These are phyloP conservation scores for Drosophila bunnanda DNA, from an alignment of 2,888 invertebrate species.

Conservation along the genomic window DNA sequence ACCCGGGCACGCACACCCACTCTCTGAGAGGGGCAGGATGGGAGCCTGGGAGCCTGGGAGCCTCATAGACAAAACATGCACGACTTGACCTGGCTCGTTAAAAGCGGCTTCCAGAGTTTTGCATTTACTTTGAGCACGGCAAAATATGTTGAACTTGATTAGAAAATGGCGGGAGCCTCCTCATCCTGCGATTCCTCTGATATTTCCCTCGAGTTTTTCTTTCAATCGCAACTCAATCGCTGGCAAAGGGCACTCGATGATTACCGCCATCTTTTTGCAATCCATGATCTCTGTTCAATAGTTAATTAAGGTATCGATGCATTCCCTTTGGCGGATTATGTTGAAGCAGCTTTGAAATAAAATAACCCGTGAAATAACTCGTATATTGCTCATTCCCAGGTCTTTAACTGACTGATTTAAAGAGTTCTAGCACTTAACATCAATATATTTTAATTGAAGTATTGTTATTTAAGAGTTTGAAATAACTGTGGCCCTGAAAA, in stretches of 20 bases:
- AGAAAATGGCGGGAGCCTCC: conserved; percentile 33
- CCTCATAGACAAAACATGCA: conserved; percentile 21
- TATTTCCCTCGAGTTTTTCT: neutral
- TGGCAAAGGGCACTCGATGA: conserved; percentile 26
- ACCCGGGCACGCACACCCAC: neutral
- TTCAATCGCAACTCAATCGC: conserved; percentile 39
- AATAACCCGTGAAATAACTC: too few species aligned
- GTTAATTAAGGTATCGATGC: conserved; percentile 55
- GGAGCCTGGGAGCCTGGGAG: neutral
- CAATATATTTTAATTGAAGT: neutral
- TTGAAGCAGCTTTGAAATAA: neutral
- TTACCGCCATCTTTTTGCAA: conserved; percentile 3
- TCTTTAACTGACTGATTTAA: neutral
- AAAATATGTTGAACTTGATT: conserved; percentile 52
- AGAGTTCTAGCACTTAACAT: neutral
- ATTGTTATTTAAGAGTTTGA: too few species aligned
- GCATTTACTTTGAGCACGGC: conserved; percentile 54
- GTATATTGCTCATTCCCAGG: too few species aligned
- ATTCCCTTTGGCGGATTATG: neutral
- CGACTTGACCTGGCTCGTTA: conserved; percentile 42
- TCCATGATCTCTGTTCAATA: conserved; percentile 38
- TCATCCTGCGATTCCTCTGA: neutral
- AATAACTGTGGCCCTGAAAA: too few species aligned
- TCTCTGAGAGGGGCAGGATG: neutral
- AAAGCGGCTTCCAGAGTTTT: conserved; percentile 52